Evolutionary conservation across 1,140 invertebrate species (phyloP).

Genomic region (Apis laboriosa): DNA sequence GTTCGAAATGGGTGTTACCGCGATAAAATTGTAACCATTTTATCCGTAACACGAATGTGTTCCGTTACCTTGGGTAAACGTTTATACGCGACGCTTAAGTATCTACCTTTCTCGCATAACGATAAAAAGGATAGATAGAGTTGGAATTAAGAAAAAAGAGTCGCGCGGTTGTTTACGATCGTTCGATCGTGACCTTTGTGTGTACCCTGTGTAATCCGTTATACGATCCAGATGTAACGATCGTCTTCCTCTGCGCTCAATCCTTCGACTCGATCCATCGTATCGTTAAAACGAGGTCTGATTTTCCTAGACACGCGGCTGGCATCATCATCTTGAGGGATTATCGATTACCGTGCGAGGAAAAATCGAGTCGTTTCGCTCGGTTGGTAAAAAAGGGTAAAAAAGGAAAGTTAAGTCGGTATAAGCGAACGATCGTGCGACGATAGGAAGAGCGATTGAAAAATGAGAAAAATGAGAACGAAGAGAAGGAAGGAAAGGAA

Average conservation of each 20-base stretch:
- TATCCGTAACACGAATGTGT: neutral
- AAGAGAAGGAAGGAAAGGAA: too few relatives aligned
- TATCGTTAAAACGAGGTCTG: constrained; percentile 52
- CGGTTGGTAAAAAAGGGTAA: constrained; percentile 70
- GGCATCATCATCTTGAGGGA: constrained; percentile 48
- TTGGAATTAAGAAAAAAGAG: neutral
- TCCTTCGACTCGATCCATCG: constrained; percentile 37
- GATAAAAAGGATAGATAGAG: neutral
- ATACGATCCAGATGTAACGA: constrained; percentile 53
- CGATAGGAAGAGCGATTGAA: neutral
- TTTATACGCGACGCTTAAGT: constrained; percentile 21
- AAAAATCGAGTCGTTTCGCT: constrained; percentile 71
- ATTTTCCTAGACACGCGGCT: constrained; percentile 40
- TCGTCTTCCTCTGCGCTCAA: neutral
- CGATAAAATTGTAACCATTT: constrained; percentile 16
- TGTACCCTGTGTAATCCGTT: constrained; percentile 42
- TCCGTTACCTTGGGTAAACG: neutral
- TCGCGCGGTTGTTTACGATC: constrained; percentile 22
- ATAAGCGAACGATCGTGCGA: neutral
- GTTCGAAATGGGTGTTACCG: neutral
- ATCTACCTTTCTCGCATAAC: constrained; percentile 15
- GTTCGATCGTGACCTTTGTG: constrained; percentile 35
- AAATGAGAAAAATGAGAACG: neutral
- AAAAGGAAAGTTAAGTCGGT: constrained; percentile 56
- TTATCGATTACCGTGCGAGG: constrained; percentile 65